Conservation (phyloP, 1,140 invertebrate genomes). For the Cherax quadricarinatus region DNA sequence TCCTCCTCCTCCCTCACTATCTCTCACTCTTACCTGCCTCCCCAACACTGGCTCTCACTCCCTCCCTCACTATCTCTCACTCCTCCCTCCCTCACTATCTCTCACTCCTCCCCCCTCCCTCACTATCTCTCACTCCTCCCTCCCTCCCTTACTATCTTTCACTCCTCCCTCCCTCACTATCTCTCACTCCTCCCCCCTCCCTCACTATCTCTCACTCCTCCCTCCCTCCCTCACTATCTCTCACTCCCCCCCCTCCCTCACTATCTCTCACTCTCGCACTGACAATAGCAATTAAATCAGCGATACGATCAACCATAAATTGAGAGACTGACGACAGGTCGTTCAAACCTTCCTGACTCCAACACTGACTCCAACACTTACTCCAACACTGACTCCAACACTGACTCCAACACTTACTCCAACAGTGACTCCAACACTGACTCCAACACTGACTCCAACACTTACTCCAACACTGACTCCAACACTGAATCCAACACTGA, state of each 20-base stretch:
- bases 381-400: too few relatives aligned
- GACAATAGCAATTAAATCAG: conserved; percentile 39
- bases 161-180: neutral
- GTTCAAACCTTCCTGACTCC: neutral
- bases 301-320: conserved; percentile 33
- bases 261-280: conserved; percentile 11
- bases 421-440: too few relatives aligned
- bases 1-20: too few relatives aligned
- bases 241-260: neutral
- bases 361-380: too few relatives aligned
- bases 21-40: too few relatives aligned
- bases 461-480: too few relatives aligned
- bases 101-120: neutral
- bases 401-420: too few relatives aligned
- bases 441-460: too few relatives aligned
- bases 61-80: too few relatives aligned
- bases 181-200: neutral
- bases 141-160: neutral
- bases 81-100: neutral
- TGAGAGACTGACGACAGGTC: neutral
- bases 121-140: too few relatives aligned
- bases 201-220: neutral
- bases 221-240: neutral
- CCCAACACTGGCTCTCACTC: too few relatives aligned
- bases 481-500: too few relatives aligned